Base-by-base conservation (phyloP, 2,797 vertebrate species). In the Lates japonicus region DNA sequence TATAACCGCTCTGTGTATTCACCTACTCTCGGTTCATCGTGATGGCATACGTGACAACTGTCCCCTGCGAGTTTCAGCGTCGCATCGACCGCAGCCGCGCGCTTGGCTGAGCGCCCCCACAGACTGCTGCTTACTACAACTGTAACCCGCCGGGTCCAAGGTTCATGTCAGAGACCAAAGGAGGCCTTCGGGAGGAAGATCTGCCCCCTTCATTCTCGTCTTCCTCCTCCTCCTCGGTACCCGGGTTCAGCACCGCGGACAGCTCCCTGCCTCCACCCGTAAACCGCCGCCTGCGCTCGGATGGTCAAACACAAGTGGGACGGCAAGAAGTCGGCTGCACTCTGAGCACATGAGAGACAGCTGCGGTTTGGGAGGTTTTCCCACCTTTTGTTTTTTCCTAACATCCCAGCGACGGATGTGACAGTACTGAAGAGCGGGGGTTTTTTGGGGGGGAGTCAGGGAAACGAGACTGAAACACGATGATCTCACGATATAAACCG, bases 161-260 rank as follows among this genome's bases (percentile, higher is more conserved):
- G 48, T 81, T 74, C 58, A 72, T 69, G 3, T 70, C 55, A 46
- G 48, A 72, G 42, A 78, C 76, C 84, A 69, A 54, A 78, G 80
- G 71, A 70, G 81, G 85, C 76, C 80, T 71, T 13, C 42, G 22
- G 29, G 19, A 39, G 52, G 48, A 60, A 41, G 80, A 84, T 67
- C 78, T 65, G 37, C 81, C 64, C 57, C 49, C 52, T 49, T 57
- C 52, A 33, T 19, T 59, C 54, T 17, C 17, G 22, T 74, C 42
- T 9, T 52, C 63, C 25, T 16, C 72, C 39, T 76, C 71, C 78
- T 76, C 64, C 67, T 35, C 35, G 39, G 77, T 73, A 37, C 80
- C 73, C 83, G 75, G 73, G 87, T 95, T 95, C 95, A 96, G 95
- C 87, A 96, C 96, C 94, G 82, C 63, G 95, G 95, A 88, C 84